A percentile compares a stretch with the other conserved stretches of the same genome.
phyloP scores from a whole-genome alignment of 2,797 vertebrate genomes.

The Eospalax fontanierii region DNA sequence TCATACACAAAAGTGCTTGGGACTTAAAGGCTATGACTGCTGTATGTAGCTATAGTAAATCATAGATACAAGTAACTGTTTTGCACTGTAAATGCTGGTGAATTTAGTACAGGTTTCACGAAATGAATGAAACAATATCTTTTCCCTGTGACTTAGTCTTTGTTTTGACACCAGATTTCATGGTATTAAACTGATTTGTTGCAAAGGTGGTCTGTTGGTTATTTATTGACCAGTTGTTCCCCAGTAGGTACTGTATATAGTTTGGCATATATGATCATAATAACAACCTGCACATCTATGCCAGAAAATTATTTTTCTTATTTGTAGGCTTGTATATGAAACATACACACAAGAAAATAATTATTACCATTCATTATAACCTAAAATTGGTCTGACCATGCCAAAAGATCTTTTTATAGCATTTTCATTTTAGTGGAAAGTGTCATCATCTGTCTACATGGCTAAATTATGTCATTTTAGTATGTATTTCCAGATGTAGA shows the following conservation, averaged over 20 bases:
- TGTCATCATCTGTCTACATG: not conserved
- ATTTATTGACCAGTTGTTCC: not conserved
- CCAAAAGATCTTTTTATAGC: not conserved
- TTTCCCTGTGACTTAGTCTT: not conserved
- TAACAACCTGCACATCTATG: not conserved
- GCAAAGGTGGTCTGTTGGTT: not conserved
- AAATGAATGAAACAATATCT: not conserved
- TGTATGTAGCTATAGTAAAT: not conserved
- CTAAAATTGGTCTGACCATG: not conserved
- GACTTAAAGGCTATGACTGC: not conserved
- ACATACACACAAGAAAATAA: not conserved
- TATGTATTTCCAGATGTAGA: constrained; percentile 1
- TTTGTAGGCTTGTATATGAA: not conserved
- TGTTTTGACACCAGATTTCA: not conserved
- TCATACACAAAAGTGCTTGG: not conserved
- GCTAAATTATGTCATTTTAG: not conserved
- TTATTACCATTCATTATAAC: too few species aligned
- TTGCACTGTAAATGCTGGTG: not conserved
- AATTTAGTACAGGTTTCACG: not conserved
- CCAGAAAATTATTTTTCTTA: not conserved
- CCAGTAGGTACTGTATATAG: not conserved
- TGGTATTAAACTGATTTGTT: not conserved
- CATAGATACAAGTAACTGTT: not conserved
- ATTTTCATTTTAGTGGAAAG: not conserved
- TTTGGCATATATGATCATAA: not conserved